A percentile compares a stretch with the other conserved stretches of the same genome.
These are phyloP conservation scores for Erynnis tages DNA, from an alignment of 2,888 invertebrate genomes.

Conservation along the genomic window DNA sequence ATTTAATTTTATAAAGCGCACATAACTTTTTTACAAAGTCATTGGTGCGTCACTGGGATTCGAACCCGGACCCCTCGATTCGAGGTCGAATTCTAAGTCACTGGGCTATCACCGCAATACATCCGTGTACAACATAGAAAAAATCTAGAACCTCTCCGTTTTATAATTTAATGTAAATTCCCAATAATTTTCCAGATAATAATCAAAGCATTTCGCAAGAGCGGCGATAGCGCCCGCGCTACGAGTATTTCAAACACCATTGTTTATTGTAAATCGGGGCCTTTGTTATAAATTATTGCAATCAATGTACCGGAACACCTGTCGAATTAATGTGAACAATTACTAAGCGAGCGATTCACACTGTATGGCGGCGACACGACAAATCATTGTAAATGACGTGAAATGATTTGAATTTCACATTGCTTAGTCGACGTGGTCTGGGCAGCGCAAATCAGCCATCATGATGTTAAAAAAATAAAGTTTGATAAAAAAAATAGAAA, in stretches of 20 bases:
- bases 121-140: too few species aligned
- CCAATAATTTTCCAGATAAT: background rate
- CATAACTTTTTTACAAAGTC: too few species aligned
- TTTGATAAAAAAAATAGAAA: too few species aligned
- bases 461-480: too few species aligned
- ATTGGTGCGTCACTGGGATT: too few species aligned
- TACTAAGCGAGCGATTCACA: conserved; percentile 4
- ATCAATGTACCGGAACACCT: conserved; percentile 27
- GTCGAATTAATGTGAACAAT: conserved; percentile 28
- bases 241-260: conserved; percentile 20
- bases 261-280: conserved; percentile 23
- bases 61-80: too few species aligned
- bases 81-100: too few species aligned
- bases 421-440: background rate
- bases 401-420: background rate
- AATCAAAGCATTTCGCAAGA: conserved; percentile 13
- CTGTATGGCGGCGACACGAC: conserved; percentile 8
- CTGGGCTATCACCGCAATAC: too few species aligned
- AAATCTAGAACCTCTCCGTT: too few species aligned
- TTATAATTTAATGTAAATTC: background rate
- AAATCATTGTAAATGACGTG: background rate
- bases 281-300: conserved; percentile 28
- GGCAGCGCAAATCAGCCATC: too few species aligned
- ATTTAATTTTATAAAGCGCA: too few species aligned
- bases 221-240: conserved; percentile 16